Percentiles rank a stretch among this genome's conserved stretches.
These are phyloP conservation scores for Aleadryas rufinucha DNA, from an alignment of 2,113 vertebrate genomes.

Conservation along the genomic window DNA sequence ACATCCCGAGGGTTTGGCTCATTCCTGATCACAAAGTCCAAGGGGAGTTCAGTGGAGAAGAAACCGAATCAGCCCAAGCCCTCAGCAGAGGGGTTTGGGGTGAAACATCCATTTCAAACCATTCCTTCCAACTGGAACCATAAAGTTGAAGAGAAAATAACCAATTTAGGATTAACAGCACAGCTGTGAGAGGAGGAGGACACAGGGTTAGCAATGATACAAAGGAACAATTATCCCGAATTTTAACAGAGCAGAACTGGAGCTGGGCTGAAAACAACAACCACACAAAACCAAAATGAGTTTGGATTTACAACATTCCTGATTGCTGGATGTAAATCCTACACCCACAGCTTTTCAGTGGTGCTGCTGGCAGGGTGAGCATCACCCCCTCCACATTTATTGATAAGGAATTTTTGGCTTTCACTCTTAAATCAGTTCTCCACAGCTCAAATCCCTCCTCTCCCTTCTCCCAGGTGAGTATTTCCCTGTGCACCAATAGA, in stretches of 20 bases:
- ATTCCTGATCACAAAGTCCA: background rate
- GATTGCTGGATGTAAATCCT: background rate
- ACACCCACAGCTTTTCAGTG: background rate
- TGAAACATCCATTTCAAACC: background rate
- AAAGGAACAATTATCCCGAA: background rate
- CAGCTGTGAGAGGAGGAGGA: background rate
- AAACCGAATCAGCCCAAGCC: background rate
- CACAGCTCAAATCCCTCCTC: background rate
- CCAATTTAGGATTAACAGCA: background rate
- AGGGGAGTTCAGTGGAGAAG: background rate
- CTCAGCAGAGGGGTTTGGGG: rapidly evolving
- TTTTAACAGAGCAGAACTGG: background rate
- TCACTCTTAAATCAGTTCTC: rapidly evolving
- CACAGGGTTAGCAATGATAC: background rate
- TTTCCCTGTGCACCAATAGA: background rate
- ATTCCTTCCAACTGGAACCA: background rate
- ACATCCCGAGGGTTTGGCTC: background rate
- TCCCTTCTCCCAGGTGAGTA: background rate
- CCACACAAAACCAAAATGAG: background rate
- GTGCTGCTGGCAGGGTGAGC: background rate
- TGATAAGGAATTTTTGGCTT: background rate
- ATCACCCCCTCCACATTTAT: rapidly evolving
- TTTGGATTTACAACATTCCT: background rate
- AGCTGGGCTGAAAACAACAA: background rate
- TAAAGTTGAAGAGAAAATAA: background rate